phyloP scores from a whole-genome alignment of 2,113 vertebrate genomes.

The Chlorocebus sabaeus region DNA sequence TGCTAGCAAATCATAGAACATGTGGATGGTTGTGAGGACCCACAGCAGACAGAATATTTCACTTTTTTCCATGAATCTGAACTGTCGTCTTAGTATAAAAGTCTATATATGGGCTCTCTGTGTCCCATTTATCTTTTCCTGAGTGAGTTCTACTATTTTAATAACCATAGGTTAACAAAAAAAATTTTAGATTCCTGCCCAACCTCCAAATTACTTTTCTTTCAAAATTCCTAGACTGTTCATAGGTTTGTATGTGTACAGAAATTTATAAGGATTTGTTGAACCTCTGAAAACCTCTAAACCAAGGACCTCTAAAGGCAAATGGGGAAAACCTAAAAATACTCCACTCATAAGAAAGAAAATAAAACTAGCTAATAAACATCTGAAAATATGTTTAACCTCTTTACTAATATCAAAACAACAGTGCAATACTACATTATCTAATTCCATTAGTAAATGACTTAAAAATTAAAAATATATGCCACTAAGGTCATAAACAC shows the following conservation, averaged over 20 bases:
- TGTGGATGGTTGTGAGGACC: neutral
- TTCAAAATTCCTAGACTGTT: neutral
- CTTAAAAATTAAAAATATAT: neutral
- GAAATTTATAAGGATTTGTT: neutral
- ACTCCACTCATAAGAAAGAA: neutral
- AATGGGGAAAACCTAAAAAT: neutral
- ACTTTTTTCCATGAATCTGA: neutral
- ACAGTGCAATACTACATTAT: neutral
- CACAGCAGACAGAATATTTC: neutral
- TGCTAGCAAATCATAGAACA: neutral
- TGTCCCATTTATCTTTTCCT: neutral
- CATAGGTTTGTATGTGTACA: neutral
- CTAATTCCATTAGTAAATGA: neutral
- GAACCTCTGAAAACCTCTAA: neutral
- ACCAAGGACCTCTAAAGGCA: neutral
- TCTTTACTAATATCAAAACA: neutral
- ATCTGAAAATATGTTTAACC: neutral
- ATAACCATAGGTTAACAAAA: neutral
- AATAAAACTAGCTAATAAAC: neutral
- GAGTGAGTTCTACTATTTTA: neutral
- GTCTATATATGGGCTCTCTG: neutral
- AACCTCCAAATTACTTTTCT: neutral
- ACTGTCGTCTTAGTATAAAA: neutral
- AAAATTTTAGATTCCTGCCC: neutral
- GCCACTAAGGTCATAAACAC: neutral